Evolutionary conservation across 2,797 vertebrate genomes (phyloP), one percentile per base, ranked within the genome.

Genomic region (Bradypus variegatus): DNA sequence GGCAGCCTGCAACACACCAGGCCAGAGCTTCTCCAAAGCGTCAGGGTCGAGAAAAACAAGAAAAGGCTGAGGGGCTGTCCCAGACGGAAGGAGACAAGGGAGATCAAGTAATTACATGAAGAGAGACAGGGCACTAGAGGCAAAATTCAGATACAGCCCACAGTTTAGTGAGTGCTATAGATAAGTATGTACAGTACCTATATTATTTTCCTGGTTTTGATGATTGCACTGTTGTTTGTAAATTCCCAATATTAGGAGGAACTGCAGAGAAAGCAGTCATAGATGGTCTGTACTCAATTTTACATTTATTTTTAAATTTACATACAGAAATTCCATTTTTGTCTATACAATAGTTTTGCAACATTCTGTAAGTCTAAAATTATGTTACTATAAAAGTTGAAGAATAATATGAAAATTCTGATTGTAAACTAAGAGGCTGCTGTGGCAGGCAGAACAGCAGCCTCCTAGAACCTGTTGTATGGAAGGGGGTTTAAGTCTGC

Each of bases 21-120:
- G 27, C 15, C 1, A 0, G 45, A 0, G 27, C 41, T 38, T n/a
- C 38, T 9, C 14, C 53, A 72, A 6, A 73, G 14, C 5, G 21
- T 11, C 45, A 50, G 55, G n/a, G 45, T n/a, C 8, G 1, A n/a
- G 55, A n/a, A 72, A 45, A 11, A 21, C 33, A 41, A 53, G 36
- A 11, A n/a, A n/a, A 38, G 41, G 8, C 2, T 5, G n/a, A 65
- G 2, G 58, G 1, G 1, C 55, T 15, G 50, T 53, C 50, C n/a
- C 29, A n/a, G 36, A 13, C 2, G 45, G 53, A 27, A 58, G 41
- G 21, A 50, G 21, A 21, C 19, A 0, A 23, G 7, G 58, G 58
- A 58, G 58, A 21, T 58, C 4, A 0, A 58, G 21, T 7, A 58
- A 14, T 50, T 50, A 50, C 10, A 50, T 11, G 41, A 45, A 50